Evolutionary conservation across 2,113 vertebrate genomes (phyloP), one percentile per base, ranked within the genome.

Genomic region (Pedetes capensis): DNA sequence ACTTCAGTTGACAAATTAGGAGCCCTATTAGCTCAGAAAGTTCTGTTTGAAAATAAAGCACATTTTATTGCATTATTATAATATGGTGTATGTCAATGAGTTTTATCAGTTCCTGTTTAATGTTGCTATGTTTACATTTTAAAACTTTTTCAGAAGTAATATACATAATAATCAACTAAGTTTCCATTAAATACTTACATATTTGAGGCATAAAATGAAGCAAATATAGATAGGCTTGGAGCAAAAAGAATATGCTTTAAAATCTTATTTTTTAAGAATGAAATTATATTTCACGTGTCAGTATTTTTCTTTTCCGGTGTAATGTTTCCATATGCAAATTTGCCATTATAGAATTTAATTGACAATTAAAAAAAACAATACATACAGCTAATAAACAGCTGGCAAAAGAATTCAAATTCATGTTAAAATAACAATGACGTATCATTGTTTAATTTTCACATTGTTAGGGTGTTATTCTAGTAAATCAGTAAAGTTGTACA

Each of bases 381-480:
- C 5, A 34, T 34, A 51, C 32, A 71, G 57, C 27, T 76, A 66
- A 44, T 64, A 51, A 44, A 75, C 8, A 75, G 37, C 68, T 85
- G n/a, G 32, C 64, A 91, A 37, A 74, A 74, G 10, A 29, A 76
- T 81, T 88, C 8, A 81, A 47, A 61, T 93, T 93, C 42, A 64
- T 2, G 0, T 29, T 79, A 76, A 81, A 85, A 25, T 17, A 85
- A 75, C 23, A 27, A 27, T 68, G 32, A 51, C 9, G n/a, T 17
- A 53, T 57, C 14, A 47, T 92, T 91, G 53, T 76, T 88, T 91
- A 78, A 71, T 72, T 81, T 93, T 93, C 57, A 68, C 29, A 78
- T 69, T 39, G 49, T 71, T 75, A 75, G 25, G 13, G 63, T 37
- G 0, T 57, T 87, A 37, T 74, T 93, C 22, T 69, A 57, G 55